phyloP scores from a whole-genome alignment of 2,797 vertebrate genomes.

The Masticophis lateralis region DNA sequence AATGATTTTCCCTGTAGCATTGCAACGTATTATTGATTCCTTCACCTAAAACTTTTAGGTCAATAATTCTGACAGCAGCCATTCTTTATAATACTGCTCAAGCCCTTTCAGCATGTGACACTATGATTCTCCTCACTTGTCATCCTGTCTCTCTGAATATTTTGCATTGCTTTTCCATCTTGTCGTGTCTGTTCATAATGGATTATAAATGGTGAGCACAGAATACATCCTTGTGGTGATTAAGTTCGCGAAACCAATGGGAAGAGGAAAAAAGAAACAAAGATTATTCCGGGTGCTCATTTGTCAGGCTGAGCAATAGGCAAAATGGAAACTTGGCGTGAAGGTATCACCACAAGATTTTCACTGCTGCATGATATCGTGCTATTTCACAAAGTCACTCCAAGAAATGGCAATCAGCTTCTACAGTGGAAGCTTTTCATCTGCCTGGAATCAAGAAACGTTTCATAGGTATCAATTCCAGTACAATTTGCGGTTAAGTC shows the following conservation, averaged over 20 bases:
- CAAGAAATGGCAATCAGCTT: neutral
- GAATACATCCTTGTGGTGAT: neutral
- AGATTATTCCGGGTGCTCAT: neutral
- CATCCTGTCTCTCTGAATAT: conserved; percentile 12
- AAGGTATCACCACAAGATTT: neutral
- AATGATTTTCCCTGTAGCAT: neutral
- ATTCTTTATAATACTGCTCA: conserved; percentile 14
- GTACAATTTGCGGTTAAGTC: neutral
- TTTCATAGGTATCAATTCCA: neutral
- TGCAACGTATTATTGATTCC: neutral
- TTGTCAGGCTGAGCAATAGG: too few relatives aligned
- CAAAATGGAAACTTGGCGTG: neutral
- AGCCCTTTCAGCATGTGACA: conserved; percentile 18
- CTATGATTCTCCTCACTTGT: conserved; percentile 2
- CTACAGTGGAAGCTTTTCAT: neutral
- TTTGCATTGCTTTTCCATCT: conserved; percentile 11
- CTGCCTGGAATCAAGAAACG: neutral
- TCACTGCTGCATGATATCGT: neutral
- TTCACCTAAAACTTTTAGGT: conserved; percentile 19
- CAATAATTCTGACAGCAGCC: conserved; percentile 16
- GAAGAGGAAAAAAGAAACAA: neutral
- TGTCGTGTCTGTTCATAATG: conserved; percentile 6
- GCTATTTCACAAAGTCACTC: neutral
- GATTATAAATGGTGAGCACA: conserved; percentile 11
- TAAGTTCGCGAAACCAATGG: neutral